phyloP scores from a whole-genome alignment of 1,140 invertebrate genomes.

The Trachelipus rathkii region DNA sequence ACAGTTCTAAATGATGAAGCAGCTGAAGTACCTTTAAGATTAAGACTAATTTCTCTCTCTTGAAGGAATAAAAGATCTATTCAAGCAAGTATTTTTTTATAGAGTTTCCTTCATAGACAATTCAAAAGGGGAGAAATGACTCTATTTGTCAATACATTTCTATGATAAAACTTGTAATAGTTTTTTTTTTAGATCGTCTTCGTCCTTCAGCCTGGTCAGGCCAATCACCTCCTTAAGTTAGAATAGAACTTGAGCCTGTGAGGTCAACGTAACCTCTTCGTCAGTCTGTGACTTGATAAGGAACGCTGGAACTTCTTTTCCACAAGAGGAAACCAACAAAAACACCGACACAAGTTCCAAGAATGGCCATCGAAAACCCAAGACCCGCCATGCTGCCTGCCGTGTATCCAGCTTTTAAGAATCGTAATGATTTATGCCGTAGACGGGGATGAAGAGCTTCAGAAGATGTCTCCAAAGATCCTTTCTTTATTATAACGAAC shows the following conservation, averaged over 20 bases:
- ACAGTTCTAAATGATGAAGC: too few relatives aligned
- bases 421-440: constrained; percentile 40
- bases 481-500: constrained; percentile 49
- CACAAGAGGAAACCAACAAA: constrained; percentile 52
- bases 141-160: background rate
- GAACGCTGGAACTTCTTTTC: constrained; percentile 46
- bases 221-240: constrained; percentile 8
- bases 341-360: constrained; percentile 50
- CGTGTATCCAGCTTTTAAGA: constrained; percentile 46
- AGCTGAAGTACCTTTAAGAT: too few relatives aligned
- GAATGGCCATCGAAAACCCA: constrained; percentile 51
- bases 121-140: background rate
- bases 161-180: background rate
- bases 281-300: constrained; percentile 42
- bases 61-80: too few relatives aligned
- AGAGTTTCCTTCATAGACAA: too few relatives aligned
- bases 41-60: too few relatives aligned
- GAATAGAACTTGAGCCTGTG: constrained; percentile 30
- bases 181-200: too few relatives aligned
- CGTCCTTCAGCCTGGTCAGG: background rate
- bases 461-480: constrained; percentile 49
- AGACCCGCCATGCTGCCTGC: constrained; percentile 51
- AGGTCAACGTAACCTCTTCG: constrained; percentile 33
- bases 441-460: constrained; percentile 48
- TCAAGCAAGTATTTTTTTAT: too few relatives aligned